Base-by-base conservation (phyloP, 1,140 invertebrate genomes). In the Saccostrea cuccullata region DNA sequence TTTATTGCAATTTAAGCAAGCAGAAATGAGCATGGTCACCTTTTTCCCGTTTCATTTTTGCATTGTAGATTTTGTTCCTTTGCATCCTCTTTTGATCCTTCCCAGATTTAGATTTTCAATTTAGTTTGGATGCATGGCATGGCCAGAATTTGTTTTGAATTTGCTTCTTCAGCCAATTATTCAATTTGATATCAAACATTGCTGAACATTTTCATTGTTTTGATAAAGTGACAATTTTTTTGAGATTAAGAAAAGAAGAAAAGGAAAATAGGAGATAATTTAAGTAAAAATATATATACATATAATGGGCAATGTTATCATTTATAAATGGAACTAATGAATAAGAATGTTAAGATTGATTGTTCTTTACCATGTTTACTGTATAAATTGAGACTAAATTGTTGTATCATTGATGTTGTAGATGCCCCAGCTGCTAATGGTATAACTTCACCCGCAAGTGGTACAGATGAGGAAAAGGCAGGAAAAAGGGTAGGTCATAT, bases 361-460 rank as follows among this genome's bases (percentile, higher is more conserved):
- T 47, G 47, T 47, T 47, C 30, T 36, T 36, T 36, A 36, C 47
- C 47, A 47, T 47, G 30, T 36, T 36, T 36, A 47, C 47, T 47
- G 47, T 47, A 47, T 8, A 47, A 47, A 47, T 47, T 47, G 47
- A 47, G 47, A 47, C 9, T 47, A 5, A 47, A 47, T 47, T 47
- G 6, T 47, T 47, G 47, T 17, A 64, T 64, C n/a, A n/a, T 30
- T 77, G 23, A 12, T 77, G 70, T 77, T 77, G 70, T 77, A 77
- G 70, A 77, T 77, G 70, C 26, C 23, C 13, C 70, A 6, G 70
- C 70, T 36, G 70, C 70, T 77, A 77, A 77, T 77, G 70, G 70
- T 77, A 26, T 77, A 9, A 77, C 70, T 12, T 77, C 70, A 40
- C 70, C 70, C 2, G 26, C 70, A 8, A 77, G 70, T 36, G 70